Evolutionary conservation across 2,113 vertebrate genomes (phyloP).

Genomic region (Jacana jacana): DNA sequence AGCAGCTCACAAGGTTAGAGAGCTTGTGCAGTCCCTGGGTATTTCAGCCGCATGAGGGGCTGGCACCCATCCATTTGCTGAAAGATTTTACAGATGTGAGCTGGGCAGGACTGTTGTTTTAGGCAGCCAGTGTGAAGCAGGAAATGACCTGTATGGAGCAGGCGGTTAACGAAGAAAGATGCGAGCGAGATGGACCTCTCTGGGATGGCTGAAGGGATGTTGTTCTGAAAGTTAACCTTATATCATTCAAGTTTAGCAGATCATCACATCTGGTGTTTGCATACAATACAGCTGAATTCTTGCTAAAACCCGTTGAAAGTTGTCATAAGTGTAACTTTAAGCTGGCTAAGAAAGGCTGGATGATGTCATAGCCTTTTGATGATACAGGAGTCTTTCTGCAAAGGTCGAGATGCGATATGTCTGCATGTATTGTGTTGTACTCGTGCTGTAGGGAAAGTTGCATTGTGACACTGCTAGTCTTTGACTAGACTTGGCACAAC

Average conservation of each 20-base stretch:
- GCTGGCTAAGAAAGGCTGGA: not conserved
- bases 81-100: constrained; percentile 50
- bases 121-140: constrained; percentile 22
- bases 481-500: not conserved
- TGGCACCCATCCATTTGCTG: not conserved
- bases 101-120: constrained; percentile 36
- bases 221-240: not conserved
- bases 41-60: not conserved
- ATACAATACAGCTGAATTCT: not conserved
- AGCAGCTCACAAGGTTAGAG: not conserved
- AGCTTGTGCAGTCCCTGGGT: not conserved
- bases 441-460: not conserved
- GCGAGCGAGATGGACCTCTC: not conserved
- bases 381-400: not conserved
- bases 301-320: not conserved
- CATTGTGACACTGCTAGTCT: not conserved
- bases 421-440: not conserved
- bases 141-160: constrained; percentile 37
- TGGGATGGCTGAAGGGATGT: not conserved
- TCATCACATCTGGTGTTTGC: not conserved
- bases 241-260: not conserved
- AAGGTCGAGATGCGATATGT: fast-evolving
- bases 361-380: not conserved
- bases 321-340: not conserved
- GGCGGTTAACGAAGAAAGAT: not conserved